phyloP scores from a whole-genome alignment of 2,888 invertebrate genomes.

The Oasisia sp. region DNA sequence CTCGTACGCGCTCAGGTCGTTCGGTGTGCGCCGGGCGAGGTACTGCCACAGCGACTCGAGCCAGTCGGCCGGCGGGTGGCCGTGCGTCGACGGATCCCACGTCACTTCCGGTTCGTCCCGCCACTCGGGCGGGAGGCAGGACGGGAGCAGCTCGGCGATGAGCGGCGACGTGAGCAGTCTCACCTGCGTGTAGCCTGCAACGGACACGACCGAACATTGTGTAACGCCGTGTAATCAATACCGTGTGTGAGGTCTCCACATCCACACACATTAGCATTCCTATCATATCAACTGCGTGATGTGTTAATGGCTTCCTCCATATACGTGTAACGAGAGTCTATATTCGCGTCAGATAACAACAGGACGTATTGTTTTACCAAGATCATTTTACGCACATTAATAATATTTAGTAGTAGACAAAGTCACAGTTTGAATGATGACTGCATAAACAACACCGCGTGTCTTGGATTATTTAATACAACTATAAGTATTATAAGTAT shows the following conservation, averaged over 20 bases:
- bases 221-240: background rate
- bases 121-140: slow-evolving; percentile 42
- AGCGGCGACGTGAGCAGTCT: slow-evolving; percentile 33
- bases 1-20: slow-evolving; percentile 41
- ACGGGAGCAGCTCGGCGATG: slow-evolving; percentile 37
- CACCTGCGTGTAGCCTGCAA: slow-evolving; percentile 44
- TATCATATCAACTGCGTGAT: background rate
- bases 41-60: slow-evolving; percentile 42
- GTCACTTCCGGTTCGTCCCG: slow-evolving; percentile 28
- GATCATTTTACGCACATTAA: background rate
- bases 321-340: background rate
- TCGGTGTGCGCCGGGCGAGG: slow-evolving; percentile 33
- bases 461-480: background rate
- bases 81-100: slow-evolving; percentile 37
- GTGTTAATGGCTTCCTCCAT: background rate
- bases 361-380: background rate
- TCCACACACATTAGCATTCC: background rate
- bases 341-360: background rate
- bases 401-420: background rate
- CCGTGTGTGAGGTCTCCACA: background rate
- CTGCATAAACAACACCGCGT: background rate
- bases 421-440: background rate
- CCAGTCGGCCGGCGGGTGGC: slow-evolving; percentile 42
- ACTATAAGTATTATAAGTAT: too few relatives aligned
- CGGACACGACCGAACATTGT: background rate